Evolutionary conservation across 2,797 vertebrate species (phyloP).

Genomic region (Spatula versicolor): DNA sequence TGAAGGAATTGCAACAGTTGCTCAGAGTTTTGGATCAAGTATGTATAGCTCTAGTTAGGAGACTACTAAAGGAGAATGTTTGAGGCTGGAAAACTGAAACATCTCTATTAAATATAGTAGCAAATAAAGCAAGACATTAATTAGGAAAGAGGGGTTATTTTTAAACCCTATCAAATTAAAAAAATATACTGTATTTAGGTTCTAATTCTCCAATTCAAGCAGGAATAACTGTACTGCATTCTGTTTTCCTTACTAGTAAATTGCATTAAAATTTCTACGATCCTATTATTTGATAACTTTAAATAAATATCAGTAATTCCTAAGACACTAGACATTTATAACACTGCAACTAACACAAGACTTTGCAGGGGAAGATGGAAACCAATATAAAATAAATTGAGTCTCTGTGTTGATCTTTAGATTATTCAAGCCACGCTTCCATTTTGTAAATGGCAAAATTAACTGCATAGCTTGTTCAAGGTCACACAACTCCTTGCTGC

Average conservation of each 20-base stretch:
- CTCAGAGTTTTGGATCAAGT: background rate
- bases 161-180: background rate
- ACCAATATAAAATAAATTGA: background rate
- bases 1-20: background rate
- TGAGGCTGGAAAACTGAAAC: background rate
- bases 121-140: background rate
- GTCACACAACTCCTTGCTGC: background rate
- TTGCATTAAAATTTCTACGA: background rate
- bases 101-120: background rate
- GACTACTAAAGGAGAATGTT: background rate
- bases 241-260: background rate
- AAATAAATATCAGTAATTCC: background rate
- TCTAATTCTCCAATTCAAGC: background rate
- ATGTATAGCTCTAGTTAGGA: background rate
- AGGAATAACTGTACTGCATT: background rate
- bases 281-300: background rate
- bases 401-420: background rate
- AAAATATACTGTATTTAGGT: background rate
- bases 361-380: no score
- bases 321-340: background rate
- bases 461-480: background rate
- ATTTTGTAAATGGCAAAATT: background rate
- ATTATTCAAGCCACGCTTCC: constrained; percentile 3
- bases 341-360: background rate
- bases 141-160: background rate